A percentile compares a stretch with the other conserved stretches of the same genome.
These are phyloP conservation scores for Alosa sapidissima DNA, from an alignment of 2,797 vertebrate genomes.

Conservation along the genomic window DNA sequence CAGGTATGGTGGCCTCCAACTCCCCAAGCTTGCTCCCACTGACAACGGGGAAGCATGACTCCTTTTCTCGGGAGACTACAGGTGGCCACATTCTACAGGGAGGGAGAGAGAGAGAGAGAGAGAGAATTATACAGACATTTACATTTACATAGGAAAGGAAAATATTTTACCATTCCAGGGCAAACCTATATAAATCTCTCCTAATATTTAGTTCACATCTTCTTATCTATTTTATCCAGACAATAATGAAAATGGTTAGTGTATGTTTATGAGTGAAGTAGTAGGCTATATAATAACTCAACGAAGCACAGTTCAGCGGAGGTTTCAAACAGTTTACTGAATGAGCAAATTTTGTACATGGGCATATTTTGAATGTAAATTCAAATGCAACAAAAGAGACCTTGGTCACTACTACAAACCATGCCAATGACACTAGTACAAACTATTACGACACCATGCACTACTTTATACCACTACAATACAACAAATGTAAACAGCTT, in stretches of 20 bases:
- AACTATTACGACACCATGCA: not conserved
- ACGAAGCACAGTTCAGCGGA: too few species aligned
- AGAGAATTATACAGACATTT: too few species aligned
- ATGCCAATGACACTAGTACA: not conserved
- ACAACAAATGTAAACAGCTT: not conserved
- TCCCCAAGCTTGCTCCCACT: not conserved
- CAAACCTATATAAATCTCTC: too few species aligned
- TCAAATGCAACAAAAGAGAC: not conserved
- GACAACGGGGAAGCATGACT: not conserved
- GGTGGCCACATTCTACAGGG: not conserved
- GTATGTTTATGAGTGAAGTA: too few species aligned
- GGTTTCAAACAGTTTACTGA: not conserved
- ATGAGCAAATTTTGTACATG: too few species aligned
- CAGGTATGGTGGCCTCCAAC: not conserved
- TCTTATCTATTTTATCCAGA: too few species aligned
- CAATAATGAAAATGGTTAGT: too few species aligned
- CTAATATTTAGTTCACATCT: too few species aligned
- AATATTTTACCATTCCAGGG: too few species aligned
- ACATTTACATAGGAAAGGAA: too few species aligned
- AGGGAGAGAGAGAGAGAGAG: not conserved
- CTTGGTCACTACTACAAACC: not conserved
- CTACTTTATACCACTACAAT: too few species aligned
- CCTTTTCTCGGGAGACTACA: not conserved
- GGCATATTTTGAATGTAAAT: not conserved
- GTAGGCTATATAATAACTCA: too few species aligned